A percentile compares a stretch with the other conserved stretches of the same genome.
phyloP scores from a whole-genome alignment of 2,888 invertebrate genomes.

The Euzetes globulus region DNA sequence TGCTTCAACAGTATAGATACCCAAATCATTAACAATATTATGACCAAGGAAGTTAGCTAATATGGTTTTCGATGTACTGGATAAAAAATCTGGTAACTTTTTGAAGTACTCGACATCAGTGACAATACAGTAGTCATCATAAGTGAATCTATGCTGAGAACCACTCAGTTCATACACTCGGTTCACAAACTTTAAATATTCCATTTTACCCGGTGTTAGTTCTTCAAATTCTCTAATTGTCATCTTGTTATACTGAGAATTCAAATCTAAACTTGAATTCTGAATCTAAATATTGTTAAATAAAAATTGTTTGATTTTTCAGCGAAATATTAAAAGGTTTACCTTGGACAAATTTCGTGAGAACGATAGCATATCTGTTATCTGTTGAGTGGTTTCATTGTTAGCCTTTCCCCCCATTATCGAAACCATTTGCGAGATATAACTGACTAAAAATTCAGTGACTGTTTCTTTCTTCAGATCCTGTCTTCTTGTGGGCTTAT shows the following conservation, averaged over 20 bases:
- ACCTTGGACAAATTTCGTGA: too few species aligned
- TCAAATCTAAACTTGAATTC: neutral
- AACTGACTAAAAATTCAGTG: too few species aligned
- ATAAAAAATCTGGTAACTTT: neutral
- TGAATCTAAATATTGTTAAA: neutral
- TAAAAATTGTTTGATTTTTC: neutral
- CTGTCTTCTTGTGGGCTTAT: too few species aligned
- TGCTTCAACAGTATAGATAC: neutral
- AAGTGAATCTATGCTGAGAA: neutral
- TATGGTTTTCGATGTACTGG: neutral
- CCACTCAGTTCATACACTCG: neutral
- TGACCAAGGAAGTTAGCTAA: neutral
- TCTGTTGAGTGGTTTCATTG: too few species aligned
- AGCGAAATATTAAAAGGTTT: too few species aligned
- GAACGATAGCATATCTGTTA: too few species aligned
- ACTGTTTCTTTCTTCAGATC: too few species aligned
- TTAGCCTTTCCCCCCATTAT: too few species aligned
- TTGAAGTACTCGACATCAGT: neutral
- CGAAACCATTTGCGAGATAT: too few species aligned
- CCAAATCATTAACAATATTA: neutral
- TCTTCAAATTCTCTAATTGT: neutral
- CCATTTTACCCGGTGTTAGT: neutral
- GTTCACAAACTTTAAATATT: neutral
- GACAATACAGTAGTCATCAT: neutral
- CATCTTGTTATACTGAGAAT: neutral